Conservation (phyloP, 2,888 invertebrate genomes). For the Drosophila demipolita region DNA sequence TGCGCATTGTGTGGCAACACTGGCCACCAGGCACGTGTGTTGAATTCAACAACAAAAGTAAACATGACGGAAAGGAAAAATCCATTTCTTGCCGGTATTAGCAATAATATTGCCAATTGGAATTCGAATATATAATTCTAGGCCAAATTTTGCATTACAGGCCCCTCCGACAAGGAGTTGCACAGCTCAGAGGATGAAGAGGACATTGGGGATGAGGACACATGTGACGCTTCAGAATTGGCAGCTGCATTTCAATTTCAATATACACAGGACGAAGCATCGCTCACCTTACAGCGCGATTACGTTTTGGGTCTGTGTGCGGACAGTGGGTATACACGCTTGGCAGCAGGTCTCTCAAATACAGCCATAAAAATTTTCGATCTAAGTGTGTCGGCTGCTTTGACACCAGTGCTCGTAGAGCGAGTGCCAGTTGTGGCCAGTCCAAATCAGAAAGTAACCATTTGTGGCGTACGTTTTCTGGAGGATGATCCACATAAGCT, state of each 20-base stretch:
- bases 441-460: conserved; percentile 17
- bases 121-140: neutral
- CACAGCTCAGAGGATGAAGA: conserved; percentile 71
- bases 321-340: conserved; percentile 85
- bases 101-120: neutral
- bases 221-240: conserved; percentile 74
- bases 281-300: conserved; percentile 86
- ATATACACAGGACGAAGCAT: conserved; percentile 85
- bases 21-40: conserved; percentile 32
- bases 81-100: conserved; percentile 46
- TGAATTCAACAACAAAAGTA: conserved; percentile 14
- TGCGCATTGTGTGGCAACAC: conserved; percentile 1
- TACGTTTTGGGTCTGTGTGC: conserved; percentile 88
- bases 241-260: conserved; percentile 70
- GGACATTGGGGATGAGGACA: conserved; percentile 80
- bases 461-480: conserved; percentile 81
- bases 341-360: conserved; percentile 86
- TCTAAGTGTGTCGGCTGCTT: conserved; percentile 83
- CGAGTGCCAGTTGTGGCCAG: conserved; percentile 20
- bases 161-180: conserved; percentile 33
- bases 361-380: conserved; percentile 86
- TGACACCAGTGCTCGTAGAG: conserved; percentile 64
- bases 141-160: conserved; percentile 29
- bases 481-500: conserved; percentile 74
- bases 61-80: conserved; percentile 53